Evolutionary conservation across 1,140 invertebrate genomes (phyloP), one percentile per base, ranked within the genome.

Genomic region (Pseudachorutes palmiensis): DNA sequence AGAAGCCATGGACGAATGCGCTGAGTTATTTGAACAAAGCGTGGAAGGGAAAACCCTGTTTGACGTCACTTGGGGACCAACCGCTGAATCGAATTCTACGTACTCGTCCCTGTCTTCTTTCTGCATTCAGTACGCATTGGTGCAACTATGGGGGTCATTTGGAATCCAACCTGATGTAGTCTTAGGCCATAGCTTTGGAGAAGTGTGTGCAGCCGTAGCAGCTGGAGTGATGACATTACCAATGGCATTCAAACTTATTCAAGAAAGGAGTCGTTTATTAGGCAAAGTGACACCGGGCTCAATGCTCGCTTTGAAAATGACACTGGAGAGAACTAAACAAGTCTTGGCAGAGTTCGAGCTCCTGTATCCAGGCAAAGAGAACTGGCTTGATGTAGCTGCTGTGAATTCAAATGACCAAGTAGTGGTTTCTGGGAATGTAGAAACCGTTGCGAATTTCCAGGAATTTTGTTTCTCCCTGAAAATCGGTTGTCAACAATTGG

Each of bases 281-380:
- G 51, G 24, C 9, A 24, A 5, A 29, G 26, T 57, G 33, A 28
- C 36, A n/a, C n/a, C 16, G 14, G 68, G 68, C 3, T 36, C 32
- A 32, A 66, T 70, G 64, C 28, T 70, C n/a, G 68, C 65, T 0
- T 22, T 70, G 19, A 63, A 64, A 14, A 59, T 60, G 1, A 3
- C 36, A 12, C 31, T 30, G 28, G 24, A 1, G 41, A 1, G 9
- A 48, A 29, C 12, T 33, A 29, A 48, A 70, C 28, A n/a, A 22
- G 3, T n/a, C 31, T 12, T 31, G 22, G 12, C 55, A 5, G 24
- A 58, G 32, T 58, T 58, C 19, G 14, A 2, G 1, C 36, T 32
- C 29, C 26, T n/a, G n/a, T n/a, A n/a, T n/a, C n/a, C n/a, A n/a
- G n/a, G n/a, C n/a, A n/a, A n/a, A n/a, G 36, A 9, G 31, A 16